phyloP scores from a whole-genome alignment of 2,888 invertebrate genomes.

The Phytoseiulus persimilis region DNA sequence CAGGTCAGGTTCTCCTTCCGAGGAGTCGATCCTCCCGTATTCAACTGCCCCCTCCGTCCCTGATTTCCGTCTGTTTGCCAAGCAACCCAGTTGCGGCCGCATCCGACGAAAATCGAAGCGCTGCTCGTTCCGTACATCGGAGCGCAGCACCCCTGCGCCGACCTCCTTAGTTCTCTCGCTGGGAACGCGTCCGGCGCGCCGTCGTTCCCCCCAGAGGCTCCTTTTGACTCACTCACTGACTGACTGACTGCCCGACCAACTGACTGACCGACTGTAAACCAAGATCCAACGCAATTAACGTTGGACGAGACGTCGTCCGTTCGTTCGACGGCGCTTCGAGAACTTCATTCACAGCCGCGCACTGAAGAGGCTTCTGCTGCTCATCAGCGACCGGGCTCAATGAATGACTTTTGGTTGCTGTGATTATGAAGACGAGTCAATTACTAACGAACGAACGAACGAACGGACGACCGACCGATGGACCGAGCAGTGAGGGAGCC shows the following conservation, averaged over 20 bases:
- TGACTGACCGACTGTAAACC: neutral
- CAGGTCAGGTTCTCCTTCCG: too few species aligned
- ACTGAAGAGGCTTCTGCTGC: neutral
- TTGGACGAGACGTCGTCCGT: neutral
- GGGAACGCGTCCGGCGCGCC: neutral
- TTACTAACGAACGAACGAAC: neutral
- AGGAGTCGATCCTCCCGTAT: too few species aligned
- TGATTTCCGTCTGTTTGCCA: too few species aligned
- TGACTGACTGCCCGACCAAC: neutral
- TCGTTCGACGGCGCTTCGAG: neutral
- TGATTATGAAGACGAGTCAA: conserved; percentile 5
- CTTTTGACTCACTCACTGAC: neutral
- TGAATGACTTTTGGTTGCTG: neutral
- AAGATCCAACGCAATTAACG: conserved; percentile 5
- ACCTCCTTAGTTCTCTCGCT: neutral
- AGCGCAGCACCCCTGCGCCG: neutral
- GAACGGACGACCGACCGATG: neutral
- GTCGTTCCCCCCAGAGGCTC: neutral
- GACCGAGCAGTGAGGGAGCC: neutral
- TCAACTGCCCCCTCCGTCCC: too few species aligned
- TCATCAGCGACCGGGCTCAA: neutral
- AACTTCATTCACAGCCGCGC: neutral
- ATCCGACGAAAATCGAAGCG: neutral
- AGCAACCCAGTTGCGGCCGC: too few species aligned
- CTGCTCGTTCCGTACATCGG: neutral